phyloP scores from a whole-genome alignment of 2,797 vertebrate genomes.

The Gallinago stenura region DNA sequence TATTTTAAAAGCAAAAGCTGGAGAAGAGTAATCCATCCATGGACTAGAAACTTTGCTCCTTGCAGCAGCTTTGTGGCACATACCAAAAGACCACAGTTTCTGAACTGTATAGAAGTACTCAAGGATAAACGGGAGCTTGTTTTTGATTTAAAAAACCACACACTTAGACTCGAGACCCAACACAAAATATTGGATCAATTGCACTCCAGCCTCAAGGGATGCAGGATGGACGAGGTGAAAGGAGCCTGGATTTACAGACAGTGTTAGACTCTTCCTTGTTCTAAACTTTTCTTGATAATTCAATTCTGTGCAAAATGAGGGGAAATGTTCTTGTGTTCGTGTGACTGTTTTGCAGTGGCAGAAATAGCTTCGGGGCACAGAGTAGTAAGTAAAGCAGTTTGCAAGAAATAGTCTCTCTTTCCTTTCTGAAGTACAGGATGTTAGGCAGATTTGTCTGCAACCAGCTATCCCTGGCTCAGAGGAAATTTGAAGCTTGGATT shows the following conservation, averaged over 20 bases:
- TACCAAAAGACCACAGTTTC: neutral
- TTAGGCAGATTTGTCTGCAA: neutral
- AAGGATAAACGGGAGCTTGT: neutral
- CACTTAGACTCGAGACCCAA: neutral
- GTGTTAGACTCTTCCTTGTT: neutral
- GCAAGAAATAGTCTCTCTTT: neutral
- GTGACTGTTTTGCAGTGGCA: neutral
- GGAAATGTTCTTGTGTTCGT: neutral
- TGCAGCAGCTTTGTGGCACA: neutral
- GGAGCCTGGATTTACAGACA: neutral
- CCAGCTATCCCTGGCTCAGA: neutral
- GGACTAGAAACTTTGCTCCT: neutral
- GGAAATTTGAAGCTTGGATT: neutral
- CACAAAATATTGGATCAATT: neutral
- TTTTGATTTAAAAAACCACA: neutral
- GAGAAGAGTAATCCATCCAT: rapidly evolving
- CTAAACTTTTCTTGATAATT: neutral
- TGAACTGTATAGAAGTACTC: neutral
- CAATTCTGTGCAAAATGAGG: neutral
- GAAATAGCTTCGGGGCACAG: neutral
- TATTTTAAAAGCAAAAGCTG: neutral
- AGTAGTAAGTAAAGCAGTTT: neutral
- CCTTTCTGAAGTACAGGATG: neutral
- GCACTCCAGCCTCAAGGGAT: neutral
- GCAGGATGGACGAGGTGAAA: neutral